A percentile compares a stretch with the other conserved stretches of the same genome.
Conservation (phyloP, 1,140 invertebrate species). For the Drosophila suzukii region DNA sequence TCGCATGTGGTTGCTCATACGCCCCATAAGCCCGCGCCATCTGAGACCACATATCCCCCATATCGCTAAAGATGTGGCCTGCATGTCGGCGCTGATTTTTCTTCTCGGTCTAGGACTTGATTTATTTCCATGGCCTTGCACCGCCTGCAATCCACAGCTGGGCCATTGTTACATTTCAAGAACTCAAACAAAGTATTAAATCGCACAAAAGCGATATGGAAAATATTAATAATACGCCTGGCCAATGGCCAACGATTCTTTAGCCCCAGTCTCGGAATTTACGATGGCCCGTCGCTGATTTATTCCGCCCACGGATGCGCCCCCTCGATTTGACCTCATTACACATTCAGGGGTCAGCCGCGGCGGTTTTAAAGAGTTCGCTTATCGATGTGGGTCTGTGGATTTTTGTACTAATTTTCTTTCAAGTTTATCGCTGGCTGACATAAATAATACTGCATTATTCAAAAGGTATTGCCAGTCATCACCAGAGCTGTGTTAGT, state of each 20-base stretch:
- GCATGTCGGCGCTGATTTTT: slow-evolving; percentile 72
- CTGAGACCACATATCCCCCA: slow-evolving; percentile 2
- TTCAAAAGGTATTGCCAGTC: slow-evolving; percentile 10
- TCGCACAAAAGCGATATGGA: slow-evolving; percentile 68
- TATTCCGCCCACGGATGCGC: slow-evolving; percentile 44
- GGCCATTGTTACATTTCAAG: slow-evolving; percentile 65
- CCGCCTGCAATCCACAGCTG: slow-evolving; percentile 39
- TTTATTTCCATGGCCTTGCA: slow-evolving; percentile 61
- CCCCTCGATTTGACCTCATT: slow-evolving; percentile 43
- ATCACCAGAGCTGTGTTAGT: slow-evolving; percentile 10
- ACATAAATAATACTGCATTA: slow-evolving; percentile 40
- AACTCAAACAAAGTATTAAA: slow-evolving; percentile 70
- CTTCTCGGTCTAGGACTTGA: slow-evolving; percentile 53
- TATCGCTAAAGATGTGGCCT: slow-evolving; percentile 45
- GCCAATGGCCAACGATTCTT: slow-evolving; percentile 19
- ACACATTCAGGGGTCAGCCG: slow-evolving; percentile 32
- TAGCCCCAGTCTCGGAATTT: slow-evolving; percentile 43
- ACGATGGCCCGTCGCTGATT: slow-evolving; percentile 54
- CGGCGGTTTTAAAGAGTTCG: slow-evolving; percentile 35
- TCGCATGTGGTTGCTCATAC: slow-evolving; percentile 23
- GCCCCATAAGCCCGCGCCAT: slow-evolving; percentile 15
- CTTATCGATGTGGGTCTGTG: not conserved
- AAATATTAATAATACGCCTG: slow-evolving; percentile 75
- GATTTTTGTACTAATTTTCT: slow-evolving; percentile 31
- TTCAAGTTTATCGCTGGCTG: slow-evolving; percentile 4